Base-by-base conservation (phyloP, 2,888 invertebrate genomes). In the Autographa pulchrina region DNA sequence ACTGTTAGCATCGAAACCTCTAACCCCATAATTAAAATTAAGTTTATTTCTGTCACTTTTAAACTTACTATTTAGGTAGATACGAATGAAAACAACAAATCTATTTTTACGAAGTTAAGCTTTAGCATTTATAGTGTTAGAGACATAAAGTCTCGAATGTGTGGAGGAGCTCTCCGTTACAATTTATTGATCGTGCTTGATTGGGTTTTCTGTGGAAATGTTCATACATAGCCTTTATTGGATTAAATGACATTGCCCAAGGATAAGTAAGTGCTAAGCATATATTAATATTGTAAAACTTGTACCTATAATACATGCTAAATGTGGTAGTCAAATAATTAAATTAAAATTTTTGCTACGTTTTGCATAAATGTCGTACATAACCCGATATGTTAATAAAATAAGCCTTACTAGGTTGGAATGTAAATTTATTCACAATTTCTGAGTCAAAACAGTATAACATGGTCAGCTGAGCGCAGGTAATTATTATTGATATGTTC, bases 401-500 rank as follows among this genome's bases (percentile, higher is more conserved):
- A 66, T 70, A 68, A 71, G 68, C 64, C 75, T 70, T 71, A 74
- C 77, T 68, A 69, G 67, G 73, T 78, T 68, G 60, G 31, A 71
- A 78, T 82, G 81, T 62, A 78, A 80, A 81, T 82, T 72, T 81
- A 74, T 75, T 74, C 84, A 81, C 64, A 70, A 72, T 81, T 83
- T 81, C 81, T 74, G 64, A 71, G 72, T 72, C 65, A 68, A 74
- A 77, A 83, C 74, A 68, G 81, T 68, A 73, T 80, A 73, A 80
- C 74, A 66, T 71, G 70, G 59, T 69, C 58, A 60, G 62, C 25
- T 72, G 66, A 70, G 70, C 48, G 43, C 62, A 61, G 64, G 70
- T 82, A 83, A 81, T 82, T 81, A 81, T 63, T 74, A 72, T 65
- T 83, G 75, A 74, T 72, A 75, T 63, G 78, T 67, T 75, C 73